Evolutionary conservation across 64 coral and sea anemone genomes (phyloP), one percentile per base, ranked within the genome.

Genomic region (Actinia tenebrosa): DNA sequence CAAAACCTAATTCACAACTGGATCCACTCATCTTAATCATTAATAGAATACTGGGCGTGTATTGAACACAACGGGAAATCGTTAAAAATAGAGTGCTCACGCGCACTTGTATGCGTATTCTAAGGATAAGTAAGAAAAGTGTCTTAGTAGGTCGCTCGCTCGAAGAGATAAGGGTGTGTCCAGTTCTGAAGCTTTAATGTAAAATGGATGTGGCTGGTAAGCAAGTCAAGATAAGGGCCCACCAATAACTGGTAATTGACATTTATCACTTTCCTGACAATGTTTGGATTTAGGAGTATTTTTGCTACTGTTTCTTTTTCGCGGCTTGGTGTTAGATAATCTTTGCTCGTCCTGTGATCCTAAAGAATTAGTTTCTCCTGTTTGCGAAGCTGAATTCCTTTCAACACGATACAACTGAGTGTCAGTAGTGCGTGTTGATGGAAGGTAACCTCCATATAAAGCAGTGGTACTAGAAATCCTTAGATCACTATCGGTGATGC

Each of bases 361-460:
- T 16, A 23, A 16, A 2, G 80, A 83, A 47, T 53, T 18, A 52
- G 80, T 52, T 16, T 83, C 80, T 19, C 25, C 11, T 75, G 69
- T 19, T 15, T 58, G 10, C 10, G 80, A 52, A 9, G 80, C 16
- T 50, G 54, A 83, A 50, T 44, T 83, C 23, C 22, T 3, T 30
- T 92, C 85, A 22, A 85, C 85, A 59, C 45, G 80, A 60, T 87
- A 91, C 11, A 82, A 9, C 46, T 87, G 64, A 18, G 89, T 30
- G 42, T 91, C 83, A 26, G 60, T 45, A 44, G 23, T 6, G 0
- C 78, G 47, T 78, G 90, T 87, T 55, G 55, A 82, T 7, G 90
- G 85, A 1, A 71, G 42, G 83, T 92, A 92, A 3, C 90, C 90
- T 8, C 90, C 90, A 56, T 87, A 92, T 9, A 92, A 11, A 64